Conservation (phyloP, 1,140 invertebrate genomes). For the Armadillidium nasatum region DNA sequence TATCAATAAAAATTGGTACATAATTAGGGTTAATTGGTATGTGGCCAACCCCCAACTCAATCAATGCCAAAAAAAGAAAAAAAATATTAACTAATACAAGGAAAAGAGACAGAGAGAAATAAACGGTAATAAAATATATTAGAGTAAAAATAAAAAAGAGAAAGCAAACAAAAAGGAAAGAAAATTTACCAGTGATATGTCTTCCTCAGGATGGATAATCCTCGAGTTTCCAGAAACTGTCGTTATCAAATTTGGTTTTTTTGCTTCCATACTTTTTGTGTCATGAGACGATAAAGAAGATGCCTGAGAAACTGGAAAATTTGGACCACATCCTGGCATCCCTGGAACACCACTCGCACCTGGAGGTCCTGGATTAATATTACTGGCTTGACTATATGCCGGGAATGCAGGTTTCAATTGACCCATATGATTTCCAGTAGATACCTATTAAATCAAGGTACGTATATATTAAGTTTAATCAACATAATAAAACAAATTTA, state of each 20-base stretch:
- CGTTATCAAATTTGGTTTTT: constrained; percentile 67
- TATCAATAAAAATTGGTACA: no score
- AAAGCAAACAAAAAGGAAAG: background rate
- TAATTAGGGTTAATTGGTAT: no score
- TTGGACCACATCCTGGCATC: background rate
- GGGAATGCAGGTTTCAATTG: constrained; percentile 69
- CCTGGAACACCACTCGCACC: background rate
- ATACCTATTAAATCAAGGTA: background rate
- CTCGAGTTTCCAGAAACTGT: constrained; percentile 78
- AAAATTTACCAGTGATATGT: constrained; percentile 71
- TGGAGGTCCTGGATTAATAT: background rate
- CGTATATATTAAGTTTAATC: no score
- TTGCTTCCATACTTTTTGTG: constrained; percentile 47
- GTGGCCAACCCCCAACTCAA: no score
- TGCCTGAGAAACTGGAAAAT: constrained; percentile 13
- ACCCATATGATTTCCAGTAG: constrained; percentile 46
- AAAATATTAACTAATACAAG: no score
- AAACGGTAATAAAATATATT: no score
- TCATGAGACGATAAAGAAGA: constrained; percentile 23
- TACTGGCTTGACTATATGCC: constrained; percentile 61
- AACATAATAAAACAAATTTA: no score
- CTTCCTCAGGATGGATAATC: constrained; percentile 90
- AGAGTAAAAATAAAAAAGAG: no score
- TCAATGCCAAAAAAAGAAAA: no score
- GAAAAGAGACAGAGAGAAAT: no score